Base-by-base conservation (phyloP, 2,888 invertebrate species). In the Chorisops tibialis region DNA sequence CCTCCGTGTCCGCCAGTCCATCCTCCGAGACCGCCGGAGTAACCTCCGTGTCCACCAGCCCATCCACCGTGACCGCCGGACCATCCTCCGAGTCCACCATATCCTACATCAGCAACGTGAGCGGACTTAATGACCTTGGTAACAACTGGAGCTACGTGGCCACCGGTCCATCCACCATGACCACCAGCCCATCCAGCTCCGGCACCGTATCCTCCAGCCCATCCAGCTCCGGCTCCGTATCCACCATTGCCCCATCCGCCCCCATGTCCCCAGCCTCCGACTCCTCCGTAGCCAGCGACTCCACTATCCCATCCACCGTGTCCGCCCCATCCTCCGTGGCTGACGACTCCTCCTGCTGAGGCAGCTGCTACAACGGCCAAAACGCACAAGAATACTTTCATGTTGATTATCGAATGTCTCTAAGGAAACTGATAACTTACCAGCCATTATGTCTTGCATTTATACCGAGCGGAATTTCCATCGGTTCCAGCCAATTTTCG, bases 311-410 rank as follows among this genome's bases (percentile, higher is more conserved):
- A 30, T 30, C 30, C 30, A 30, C 30, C 30, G 30, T 30, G 30
- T 30, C 30, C 30, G 30, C 30, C 30, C 30, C 30, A 30, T 30
- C 30, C 30, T 30, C 30, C 30, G 30, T 30, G 30, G 11, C 21
- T n/a, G 14, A 37, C 39, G 6, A 47, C 19, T 5, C 56, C 56
- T 45, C 56, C 56, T 11, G 45, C 56, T 38, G 56, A 56, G n/a
- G 43, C 56, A 7, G 18, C 45, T 5, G 43, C 56, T 7, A 56
- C 30, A 11, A 56, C 9, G 3, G 56, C 56, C 7, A 30, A 18
- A 18, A 56, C 16, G 35, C 56, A 45, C 30, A 56, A 45, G 43
- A 56, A 56, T 22, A 56, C 12, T 45, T 56, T 56, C 56, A 56
- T 56, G 56, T 45, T 56, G 56, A 30, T n/a, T n/a, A n/a, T n/a